Evolutionary conservation across 2,113 vertebrate species (phyloP).

Genomic region (Peromyscus maniculatus): DNA sequence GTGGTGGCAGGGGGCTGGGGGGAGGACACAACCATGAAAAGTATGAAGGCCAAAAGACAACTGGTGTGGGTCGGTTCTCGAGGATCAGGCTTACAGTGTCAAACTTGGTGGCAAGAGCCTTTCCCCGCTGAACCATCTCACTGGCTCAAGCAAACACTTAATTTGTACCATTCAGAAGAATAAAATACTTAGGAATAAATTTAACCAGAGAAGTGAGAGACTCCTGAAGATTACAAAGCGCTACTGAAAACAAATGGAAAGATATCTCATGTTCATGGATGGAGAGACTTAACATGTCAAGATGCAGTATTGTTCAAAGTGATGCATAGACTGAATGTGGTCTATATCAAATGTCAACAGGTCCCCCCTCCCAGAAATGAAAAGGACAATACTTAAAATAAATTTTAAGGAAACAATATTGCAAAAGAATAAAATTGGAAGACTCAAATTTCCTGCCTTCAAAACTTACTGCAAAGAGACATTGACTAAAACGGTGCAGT

Average conservation of each 20-base stretch:
- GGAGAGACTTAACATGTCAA: too few relatives aligned
- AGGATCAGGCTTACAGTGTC: background rate
- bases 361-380: background rate
- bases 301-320: background rate
- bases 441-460: background rate
- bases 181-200: background rate
- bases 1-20: background rate
- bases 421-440: background rate
- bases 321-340: background rate
- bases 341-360: background rate
- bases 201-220: background rate
- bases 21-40: background rate
- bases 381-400: background rate
- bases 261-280: background rate
- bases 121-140: background rate
- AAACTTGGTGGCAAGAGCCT: background rate
- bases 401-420: background rate
- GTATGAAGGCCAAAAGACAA: background rate
- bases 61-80: background rate
- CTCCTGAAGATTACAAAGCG: background rate
- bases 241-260: background rate
- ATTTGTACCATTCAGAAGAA: background rate
- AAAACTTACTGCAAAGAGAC: background rate
- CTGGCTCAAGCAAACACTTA: too few relatives aligned
- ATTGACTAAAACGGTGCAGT: background rate